Evolutionary conservation across 2,113 vertebrate genomes (phyloP).

Genomic region (Campylomormyrus numenius): DNA sequence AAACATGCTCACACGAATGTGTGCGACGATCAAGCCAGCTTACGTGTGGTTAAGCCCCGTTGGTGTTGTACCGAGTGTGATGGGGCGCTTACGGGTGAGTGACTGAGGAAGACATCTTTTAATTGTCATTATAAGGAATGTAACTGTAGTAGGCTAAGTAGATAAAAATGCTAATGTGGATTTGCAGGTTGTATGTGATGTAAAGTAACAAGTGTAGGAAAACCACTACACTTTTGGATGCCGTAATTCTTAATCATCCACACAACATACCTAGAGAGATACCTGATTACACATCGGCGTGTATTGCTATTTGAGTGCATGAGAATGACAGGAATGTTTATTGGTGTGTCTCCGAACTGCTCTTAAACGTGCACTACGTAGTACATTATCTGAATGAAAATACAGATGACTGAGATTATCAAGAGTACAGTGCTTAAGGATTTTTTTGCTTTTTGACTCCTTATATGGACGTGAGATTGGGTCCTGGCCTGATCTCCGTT

Average conservation of each 20-base stretch:
- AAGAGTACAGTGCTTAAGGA: background rate
- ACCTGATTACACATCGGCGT: background rate
- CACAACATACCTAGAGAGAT: background rate
- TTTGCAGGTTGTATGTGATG: background rate
- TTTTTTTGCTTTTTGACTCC: background rate
- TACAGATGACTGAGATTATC: background rate
- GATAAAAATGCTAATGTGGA: background rate
- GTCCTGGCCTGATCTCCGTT: background rate
- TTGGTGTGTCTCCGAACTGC: background rate
- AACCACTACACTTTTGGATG: background rate
- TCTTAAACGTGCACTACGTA: background rate
- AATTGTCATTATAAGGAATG: background rate
- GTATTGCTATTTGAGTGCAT: background rate
- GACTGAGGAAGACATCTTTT: slow-evolving; percentile 9
- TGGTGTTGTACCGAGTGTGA: background rate
- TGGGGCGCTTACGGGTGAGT: slow-evolving; percentile 6
- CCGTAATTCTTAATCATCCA: background rate
- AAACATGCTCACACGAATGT: slow-evolving; percentile 2
- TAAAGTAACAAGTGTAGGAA: background rate
- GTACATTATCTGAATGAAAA: background rate
- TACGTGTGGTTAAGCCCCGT: background rate
- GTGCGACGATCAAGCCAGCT: background rate
- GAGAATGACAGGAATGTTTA: background rate
- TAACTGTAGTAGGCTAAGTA: background rate
- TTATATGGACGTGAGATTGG: background rate